Conservation (phyloP, 2,888 invertebrate species). For the Cosmopolites sordidus region DNA sequence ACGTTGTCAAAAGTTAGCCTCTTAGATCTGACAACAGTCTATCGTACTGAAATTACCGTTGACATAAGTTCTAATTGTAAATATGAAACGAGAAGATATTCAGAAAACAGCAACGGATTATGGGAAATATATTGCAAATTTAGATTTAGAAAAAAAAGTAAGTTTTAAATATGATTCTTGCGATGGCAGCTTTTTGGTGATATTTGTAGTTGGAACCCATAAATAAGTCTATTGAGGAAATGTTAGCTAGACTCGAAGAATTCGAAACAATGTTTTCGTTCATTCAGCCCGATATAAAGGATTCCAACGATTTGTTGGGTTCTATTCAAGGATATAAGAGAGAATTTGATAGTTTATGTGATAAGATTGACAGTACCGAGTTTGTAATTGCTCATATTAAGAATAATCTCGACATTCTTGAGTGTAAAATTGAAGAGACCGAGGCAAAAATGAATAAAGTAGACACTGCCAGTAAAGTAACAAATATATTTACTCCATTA, state of each 20-base stretch:
- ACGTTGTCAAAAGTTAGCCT: too few species aligned
- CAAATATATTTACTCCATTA: conserved; percentile 36
- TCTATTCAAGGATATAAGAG: conserved; percentile 30
- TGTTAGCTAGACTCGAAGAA: conserved; percentile 39
- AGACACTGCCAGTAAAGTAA: conserved; percentile 34
- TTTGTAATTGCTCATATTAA: conserved; percentile 34
- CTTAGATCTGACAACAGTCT: too few species aligned
- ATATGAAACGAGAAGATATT: conserved; percentile 10
- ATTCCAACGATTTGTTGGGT: conserved; percentile 32
- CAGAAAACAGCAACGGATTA: conserved; percentile 15
- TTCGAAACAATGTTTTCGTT: conserved; percentile 38
- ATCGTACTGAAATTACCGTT: too few species aligned
- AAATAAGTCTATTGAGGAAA: conserved; percentile 34
- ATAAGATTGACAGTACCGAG: conserved; percentile 36
- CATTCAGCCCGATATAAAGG: conserved; percentile 34
- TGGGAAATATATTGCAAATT: conserved; percentile 9
- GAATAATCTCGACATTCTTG: conserved; percentile 34
- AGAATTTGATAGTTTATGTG: conserved; percentile 34
- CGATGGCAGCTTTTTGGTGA: background rate
- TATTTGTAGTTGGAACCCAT: conserved; percentile 33
- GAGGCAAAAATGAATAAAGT: conserved; percentile 32
- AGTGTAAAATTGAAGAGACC: conserved; percentile 35
- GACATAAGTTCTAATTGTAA: too few species aligned
- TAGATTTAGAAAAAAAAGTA: conserved; percentile 15
- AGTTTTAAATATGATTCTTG: background rate